phyloP scores from a whole-genome alignment of 2,888 invertebrate genomes.

The Eupithecia subfuscata region DNA sequence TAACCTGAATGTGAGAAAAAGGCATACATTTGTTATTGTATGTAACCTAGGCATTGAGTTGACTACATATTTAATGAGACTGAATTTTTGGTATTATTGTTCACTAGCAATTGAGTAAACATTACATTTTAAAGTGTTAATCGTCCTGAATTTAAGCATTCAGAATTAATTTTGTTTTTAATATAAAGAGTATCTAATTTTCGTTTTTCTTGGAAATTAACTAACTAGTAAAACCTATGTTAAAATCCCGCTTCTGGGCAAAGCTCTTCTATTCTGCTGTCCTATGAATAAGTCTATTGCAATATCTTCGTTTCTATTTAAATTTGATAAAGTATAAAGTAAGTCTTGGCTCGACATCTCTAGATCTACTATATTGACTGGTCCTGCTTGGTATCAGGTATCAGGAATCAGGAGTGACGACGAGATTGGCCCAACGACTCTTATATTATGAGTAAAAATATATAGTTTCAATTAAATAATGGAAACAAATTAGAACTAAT shows the following conservation, averaged over 20 bases:
- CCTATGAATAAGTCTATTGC: not conserved
- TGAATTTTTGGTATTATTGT: conserved; percentile 18
- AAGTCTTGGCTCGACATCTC: no score
- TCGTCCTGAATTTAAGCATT: not conserved
- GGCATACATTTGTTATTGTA: not conserved
- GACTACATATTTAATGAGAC: conserved; percentile 18
- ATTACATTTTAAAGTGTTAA: not conserved
- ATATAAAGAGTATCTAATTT: not conserved
- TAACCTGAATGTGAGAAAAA: not conserved
- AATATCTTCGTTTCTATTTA: not conserved
- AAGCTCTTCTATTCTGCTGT: not conserved
- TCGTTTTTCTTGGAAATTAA: not conserved
- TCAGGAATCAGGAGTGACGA: no score
- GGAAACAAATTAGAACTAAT: no score
- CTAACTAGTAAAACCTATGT: no score
- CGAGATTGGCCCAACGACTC: no score
- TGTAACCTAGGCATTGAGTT: not conserved
- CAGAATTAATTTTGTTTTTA: not conserved
- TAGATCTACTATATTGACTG: no score
- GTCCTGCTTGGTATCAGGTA: no score
- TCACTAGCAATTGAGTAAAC: not conserved
- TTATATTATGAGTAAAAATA: no score
- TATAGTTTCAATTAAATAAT: no score
- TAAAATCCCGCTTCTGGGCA: not conserved
- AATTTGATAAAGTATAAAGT: no score